phyloP scores from a whole-genome alignment of 2,113 vertebrate genomes.

The Ceyx margarethae region DNA sequence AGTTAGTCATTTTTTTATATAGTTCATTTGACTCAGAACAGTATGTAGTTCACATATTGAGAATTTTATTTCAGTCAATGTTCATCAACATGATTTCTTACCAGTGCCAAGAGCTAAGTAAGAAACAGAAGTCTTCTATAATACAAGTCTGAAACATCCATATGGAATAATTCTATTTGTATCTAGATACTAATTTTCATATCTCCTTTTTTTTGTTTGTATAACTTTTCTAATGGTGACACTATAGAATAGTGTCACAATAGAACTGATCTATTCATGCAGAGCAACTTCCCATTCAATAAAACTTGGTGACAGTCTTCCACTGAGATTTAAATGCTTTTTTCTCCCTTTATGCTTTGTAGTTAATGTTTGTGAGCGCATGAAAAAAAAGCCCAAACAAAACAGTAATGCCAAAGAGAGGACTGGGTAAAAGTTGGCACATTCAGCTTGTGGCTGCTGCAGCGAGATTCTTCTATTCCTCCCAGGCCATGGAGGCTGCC shows the following conservation, averaged over 20 bases:
- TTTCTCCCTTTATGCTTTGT: not conserved
- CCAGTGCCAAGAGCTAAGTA: not conserved
- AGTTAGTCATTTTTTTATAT: not conserved
- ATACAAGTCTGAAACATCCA: not conserved
- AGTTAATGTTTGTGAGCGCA: not conserved
- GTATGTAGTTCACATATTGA: not conserved
- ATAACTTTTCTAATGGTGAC: not conserved
- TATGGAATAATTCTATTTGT: not conserved
- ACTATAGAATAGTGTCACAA: not conserved
- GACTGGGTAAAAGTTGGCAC: fast-evolving
- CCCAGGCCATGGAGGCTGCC: fast-evolving
- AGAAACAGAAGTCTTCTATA: not conserved
- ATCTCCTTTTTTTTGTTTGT: not conserved
- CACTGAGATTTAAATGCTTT: not conserved
- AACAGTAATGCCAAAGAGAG: not conserved
- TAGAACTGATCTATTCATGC: not conserved
- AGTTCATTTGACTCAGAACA: not conserved
- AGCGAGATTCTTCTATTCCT: not conserved
- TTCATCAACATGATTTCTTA: not conserved
- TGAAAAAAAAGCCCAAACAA: too few species aligned
- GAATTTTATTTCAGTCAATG: not conserved
- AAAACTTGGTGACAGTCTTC: not conserved
- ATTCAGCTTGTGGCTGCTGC: not conserved
- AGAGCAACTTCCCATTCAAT: not conserved
- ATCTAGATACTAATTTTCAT: not conserved